Percentiles rank a stretch among this genome's conserved stretches.
Evolutionary conservation across 2,888 invertebrate species (phyloP).

Genomic region (Drosophila mimetica): DNA sequence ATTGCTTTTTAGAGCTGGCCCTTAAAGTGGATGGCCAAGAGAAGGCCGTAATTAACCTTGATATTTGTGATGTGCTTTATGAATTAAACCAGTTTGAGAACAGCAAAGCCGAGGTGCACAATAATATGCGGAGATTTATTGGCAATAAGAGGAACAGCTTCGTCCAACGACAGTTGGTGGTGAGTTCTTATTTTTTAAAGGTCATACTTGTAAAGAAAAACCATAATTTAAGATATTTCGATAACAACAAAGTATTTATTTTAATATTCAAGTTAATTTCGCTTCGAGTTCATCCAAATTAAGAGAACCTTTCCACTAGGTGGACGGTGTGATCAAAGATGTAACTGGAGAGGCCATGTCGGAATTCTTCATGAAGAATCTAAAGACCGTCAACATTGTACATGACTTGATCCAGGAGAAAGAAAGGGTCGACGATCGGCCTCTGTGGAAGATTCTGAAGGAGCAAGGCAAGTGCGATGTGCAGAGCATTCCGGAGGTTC

Average conservation of each 20-base stretch:
- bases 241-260: neutral
- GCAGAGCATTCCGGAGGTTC: constrained; percentile 72
- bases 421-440: constrained; percentile 64
- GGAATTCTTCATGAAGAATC: constrained; percentile 74
- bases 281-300: too few species aligned
- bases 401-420: constrained; percentile 59
- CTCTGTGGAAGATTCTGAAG: constrained; percentile 79
- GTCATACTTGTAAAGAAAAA: too few species aligned
- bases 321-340: constrained; percentile 80
- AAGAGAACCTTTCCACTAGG: constrained; percentile 48
- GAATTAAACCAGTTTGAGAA: constrained; percentile 81
- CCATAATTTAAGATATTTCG: too few species aligned
- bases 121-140: constrained; percentile 68
- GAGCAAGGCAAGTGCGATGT: constrained; percentile 80
- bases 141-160: constrained; percentile 77
- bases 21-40: constrained; percentile 49
- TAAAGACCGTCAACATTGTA: constrained; percentile 65
- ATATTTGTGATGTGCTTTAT: constrained; percentile 82
- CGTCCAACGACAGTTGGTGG: constrained; percentile 69
- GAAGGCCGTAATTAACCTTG: constrained; percentile 76
- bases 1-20: constrained; percentile 13
- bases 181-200: constrained; percentile 37
- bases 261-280: too few species aligned
- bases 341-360: constrained; percentile 75
- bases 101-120: constrained; percentile 66